Conservation (phyloP, 2,113 vertebrate species). For the Chaetorhynchus papuensis region DNA sequence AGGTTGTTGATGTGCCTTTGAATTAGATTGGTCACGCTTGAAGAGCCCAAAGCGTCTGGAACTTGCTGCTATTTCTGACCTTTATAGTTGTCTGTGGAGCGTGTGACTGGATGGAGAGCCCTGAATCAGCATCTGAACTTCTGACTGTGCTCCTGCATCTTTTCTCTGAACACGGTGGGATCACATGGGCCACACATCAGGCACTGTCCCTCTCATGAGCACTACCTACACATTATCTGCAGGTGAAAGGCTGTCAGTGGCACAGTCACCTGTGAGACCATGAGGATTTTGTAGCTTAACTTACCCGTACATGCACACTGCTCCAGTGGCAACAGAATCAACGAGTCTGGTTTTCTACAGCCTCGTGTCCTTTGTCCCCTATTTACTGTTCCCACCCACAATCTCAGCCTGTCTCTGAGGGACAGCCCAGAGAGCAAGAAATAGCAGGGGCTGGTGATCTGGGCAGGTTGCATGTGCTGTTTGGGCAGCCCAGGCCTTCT, state of each 20-base stretch:
- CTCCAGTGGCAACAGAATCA: neutral
- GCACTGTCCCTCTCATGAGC: neutral
- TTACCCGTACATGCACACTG: fast-evolving
- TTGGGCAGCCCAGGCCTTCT: neutral
- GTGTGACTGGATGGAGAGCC: neutral
- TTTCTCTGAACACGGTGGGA: neutral
- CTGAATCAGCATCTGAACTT: neutral
- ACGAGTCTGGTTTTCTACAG: neutral
- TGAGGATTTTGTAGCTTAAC: neutral
- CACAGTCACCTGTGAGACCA: neutral
- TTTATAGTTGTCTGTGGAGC: neutral
- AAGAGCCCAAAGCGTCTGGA: neutral
- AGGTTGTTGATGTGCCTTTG: neutral
- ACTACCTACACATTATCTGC: neutral
- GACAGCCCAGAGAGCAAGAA: neutral
- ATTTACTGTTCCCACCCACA: neutral
- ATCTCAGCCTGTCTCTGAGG: neutral
- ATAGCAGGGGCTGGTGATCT: neutral
- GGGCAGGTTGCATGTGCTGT: fast-evolving
- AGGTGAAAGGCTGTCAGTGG: neutral
- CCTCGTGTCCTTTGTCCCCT: neutral
- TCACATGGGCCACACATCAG: fast-evolving
- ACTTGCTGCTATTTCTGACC: neutral
- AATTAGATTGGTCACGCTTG: neutral
- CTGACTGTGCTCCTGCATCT: neutral